These are phyloP conservation scores for Terrapene triunguis DNA, from an alignment of 2,113 vertebrate genomes.

Conservation along the genomic window DNA sequence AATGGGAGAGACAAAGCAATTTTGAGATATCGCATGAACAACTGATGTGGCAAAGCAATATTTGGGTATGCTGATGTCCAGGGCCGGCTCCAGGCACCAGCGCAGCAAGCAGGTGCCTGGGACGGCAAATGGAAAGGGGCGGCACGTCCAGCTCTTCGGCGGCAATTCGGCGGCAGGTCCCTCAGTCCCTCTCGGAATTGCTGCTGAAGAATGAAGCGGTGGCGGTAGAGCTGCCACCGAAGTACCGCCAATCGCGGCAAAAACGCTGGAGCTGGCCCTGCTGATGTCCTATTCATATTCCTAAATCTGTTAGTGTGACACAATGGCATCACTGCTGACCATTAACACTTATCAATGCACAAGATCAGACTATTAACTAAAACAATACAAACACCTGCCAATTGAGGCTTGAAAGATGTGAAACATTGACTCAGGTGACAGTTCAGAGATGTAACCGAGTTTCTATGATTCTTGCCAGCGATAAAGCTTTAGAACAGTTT, in stretches of 20 bases:
- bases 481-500: not conserved
- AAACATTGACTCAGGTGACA: not conserved
- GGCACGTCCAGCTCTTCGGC: too few species aligned
- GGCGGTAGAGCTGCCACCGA: too few species aligned
- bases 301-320: not conserved
- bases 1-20: not conserved
- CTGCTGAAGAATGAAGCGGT: too few species aligned
- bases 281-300: not conserved
- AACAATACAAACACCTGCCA: not conserved
- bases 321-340: not conserved
- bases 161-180: too few species aligned
- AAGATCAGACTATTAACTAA: not conserved
- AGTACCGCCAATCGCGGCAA: too few species aligned
- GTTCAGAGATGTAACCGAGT: not conserved
- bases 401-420: not conserved
- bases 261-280: too few species aligned
- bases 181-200: too few species aligned
- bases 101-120: too few species aligned
- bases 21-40: not conserved
- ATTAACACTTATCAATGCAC: not conserved
- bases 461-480: not conserved
- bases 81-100: too few species aligned
- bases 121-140: too few species aligned
- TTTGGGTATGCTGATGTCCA: not conserved
- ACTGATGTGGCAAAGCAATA: not conserved